phyloP scores from a whole-genome alignment of 2,113 vertebrate species.

The Mirza zaza region DNA sequence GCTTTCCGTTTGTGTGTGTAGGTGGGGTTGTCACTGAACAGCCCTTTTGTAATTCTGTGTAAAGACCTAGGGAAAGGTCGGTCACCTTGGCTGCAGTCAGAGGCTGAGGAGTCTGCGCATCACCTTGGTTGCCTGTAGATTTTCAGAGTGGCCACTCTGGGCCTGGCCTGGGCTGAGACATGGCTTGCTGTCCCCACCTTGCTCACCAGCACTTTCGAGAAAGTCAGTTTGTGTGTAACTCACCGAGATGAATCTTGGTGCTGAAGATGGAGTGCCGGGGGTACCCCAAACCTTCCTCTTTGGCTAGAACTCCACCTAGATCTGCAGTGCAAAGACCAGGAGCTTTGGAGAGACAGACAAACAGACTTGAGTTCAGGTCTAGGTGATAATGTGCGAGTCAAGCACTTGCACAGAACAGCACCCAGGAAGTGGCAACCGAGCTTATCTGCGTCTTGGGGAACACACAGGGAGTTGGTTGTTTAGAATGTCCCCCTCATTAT shows the following conservation, averaged over 20 bases:
- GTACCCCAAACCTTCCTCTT: background rate
- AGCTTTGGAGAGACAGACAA: background rate
- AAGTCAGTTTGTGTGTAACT: background rate
- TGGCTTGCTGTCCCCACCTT: background rate
- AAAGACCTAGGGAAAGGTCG: background rate
- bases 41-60: background rate
- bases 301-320: background rate
- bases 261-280: background rate
- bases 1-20: background rate
- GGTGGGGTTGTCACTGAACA: background rate
- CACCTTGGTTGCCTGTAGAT: background rate
- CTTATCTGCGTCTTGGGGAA: background rate
- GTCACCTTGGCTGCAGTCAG: background rate
- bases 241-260: background rate
- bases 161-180: background rate
- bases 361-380: background rate
- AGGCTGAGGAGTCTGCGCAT: background rate
- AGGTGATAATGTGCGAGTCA: background rate
- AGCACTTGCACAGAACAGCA: background rate
- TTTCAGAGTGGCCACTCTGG: background rate
- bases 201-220: background rate
- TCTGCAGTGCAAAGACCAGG: background rate
- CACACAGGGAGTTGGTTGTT: background rate
- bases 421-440: background rate
- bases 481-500: background rate